Evolutionary conservation across 2,888 invertebrate species (phyloP), one percentile per base, ranked within the genome.

Genomic region (Noctua pronuba): DNA sequence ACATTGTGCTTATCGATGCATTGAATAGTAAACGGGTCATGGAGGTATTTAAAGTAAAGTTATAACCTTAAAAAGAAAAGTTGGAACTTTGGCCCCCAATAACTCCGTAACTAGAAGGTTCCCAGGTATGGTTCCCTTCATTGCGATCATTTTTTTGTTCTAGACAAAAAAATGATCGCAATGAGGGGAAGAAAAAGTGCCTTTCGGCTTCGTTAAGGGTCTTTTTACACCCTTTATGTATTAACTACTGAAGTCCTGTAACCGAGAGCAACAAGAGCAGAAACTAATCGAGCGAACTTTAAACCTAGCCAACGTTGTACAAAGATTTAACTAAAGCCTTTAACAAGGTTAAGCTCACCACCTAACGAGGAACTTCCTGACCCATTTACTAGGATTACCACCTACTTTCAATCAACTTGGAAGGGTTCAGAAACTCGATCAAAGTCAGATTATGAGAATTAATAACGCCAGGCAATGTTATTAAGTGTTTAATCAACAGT

Each of bases 241-340:
- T 60, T 62, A 41, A 24, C 16, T 0, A 46, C 8, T 21, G 7
- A 16, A 24, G 4, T 28, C 41, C 3, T 38, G 28, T 31, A 35
- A 60, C 41, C 28, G 2, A n/a, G 21, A 70, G 41, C 46, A 69
- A 66, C 46, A 60, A 70, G 55, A 41, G 52, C 38, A 18, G 38
- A 80, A 72, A 71, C 65, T 58, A 84, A 71, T 72, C 16, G 24
- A 69, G 46, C 55, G 16, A 55, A 64, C 62, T 52, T 52, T 35
- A 55, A 65, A 77, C 35, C 18, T 38, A 70, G 62, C 31, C 35
- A 44, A 77, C 52, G 52, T 73, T 68, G 73, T 67, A 58, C 28
- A 64, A 58, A 49, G 78, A 68, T 72, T 71, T 66, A 79, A 82
- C 75, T 71, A 44, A 81, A 82, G 84, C 72, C 38, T 82, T 70